Base-by-base conservation (phyloP, 2,113 vertebrate species). In the Actenoides lindsayi region DNA sequence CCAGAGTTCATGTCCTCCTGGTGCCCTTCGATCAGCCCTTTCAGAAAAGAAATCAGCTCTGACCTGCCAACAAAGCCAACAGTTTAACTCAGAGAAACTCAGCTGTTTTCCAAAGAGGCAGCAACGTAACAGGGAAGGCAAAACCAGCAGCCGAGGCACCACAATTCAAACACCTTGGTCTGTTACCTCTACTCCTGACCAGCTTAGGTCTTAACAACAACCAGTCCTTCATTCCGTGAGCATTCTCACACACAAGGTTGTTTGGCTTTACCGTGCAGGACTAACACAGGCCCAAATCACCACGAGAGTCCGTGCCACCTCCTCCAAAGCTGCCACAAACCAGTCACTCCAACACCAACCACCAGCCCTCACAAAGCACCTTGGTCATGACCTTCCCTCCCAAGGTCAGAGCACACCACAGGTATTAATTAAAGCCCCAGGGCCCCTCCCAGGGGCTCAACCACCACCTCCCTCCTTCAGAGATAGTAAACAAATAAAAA, bases 11-110 rank as follows among this genome's bases (percentile, higher is more conserved):
- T 42, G 71, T 85, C 92, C 85, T 95, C 24, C 87, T 13, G 37
- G 10, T 21, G 80, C 50, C 68, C 89, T 83, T 17, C 1, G n/a
- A 4, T 33, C 44, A 44, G 62, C 74, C 65, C 80, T 83, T 92
- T 48, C 78, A 35, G 88, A 70, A 87, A 78, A 94, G 89, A 67
- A 90, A 94, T 89, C 93, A 73, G 90, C 95, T 97, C 51, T 53
- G 51, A 53, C 92, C 94, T 96, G 97, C 96, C 94, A 89, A 95
- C 54, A 97, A 77, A 94, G 96, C 92, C 8, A 82, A 44, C 8
- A 83, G 0, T 53, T 93, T 92, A 91, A 78, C 89, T 82, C 57
- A 74, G 17, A 92, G 74, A 90, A 69, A 67, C 77, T 89, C 89
- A 77, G 87, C 71, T 83, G 68, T 53, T 30, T n/a, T 87, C 93